Evolutionary conservation across 2,113 vertebrate genomes (phyloP), one percentile per base, ranked within the genome.

Genomic region (Clinocottus analis): DNA sequence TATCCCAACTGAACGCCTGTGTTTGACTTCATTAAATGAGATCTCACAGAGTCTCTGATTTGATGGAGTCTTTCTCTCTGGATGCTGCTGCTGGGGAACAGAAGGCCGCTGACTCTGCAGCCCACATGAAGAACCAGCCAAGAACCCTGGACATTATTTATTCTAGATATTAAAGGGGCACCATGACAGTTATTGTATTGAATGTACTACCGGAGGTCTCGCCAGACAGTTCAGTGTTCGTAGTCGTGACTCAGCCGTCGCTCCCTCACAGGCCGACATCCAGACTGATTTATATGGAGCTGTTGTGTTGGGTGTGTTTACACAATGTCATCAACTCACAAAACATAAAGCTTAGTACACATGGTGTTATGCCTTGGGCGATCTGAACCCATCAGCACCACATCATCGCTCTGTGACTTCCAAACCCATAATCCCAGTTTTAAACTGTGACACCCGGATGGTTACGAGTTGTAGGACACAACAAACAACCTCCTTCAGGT

Each of bases 11-110:
- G 47, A 72, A 61, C 56, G 16, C 17, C 19, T 64, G 62, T 45
- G 23, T 47, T 73, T 73, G 9, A 39, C 43, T 27, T 51, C 9
- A 75, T 65, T 56, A 75, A 43, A 65, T 17, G 12, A 43, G n/a
- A 39, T 43, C 49, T 65, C 60, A 63, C 43, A 74, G 29, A 35
- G 72, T 27, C 29, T 60, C 25, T 41, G 29, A 31, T 31, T 31
- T 31, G 4, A 31, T 31, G 4, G 4, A 33, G 4, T 33, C 14
- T 45, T 49, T 21, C 45, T 19, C 45, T 19, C 16, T 49, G 45
- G 19, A 21, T 49, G 17, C 37, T 27, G 31, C 21, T 14, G 33
- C 19, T 65, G 47, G 23, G 23, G 62, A 65, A 56, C 61, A 55
- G 43, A 75, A 75, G 33, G 33, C 19, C 61, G 23, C 29, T 21